phyloP scores from a whole-genome alignment of 2,888 invertebrate genomes.

The Chironomus tentans region DNA sequence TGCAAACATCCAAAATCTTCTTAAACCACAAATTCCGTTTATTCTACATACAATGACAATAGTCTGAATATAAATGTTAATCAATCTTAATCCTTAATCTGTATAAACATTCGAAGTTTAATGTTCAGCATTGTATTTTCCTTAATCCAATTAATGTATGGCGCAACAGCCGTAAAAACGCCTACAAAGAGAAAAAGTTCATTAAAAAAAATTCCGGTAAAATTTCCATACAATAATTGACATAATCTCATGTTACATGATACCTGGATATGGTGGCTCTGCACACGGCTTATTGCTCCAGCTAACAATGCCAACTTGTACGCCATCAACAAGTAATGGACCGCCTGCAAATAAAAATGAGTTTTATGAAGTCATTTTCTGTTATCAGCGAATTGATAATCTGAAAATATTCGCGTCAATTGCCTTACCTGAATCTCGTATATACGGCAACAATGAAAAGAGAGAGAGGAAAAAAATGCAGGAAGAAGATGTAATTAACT shows the following conservation, averaged over 20 bases:
- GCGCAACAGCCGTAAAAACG: constrained; percentile 32
- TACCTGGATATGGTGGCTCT: constrained; percentile 31
- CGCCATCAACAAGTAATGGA: constrained; percentile 32
- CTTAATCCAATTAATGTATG: constrained; percentile 34
- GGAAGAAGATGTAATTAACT: neutral
- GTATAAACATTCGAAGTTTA: neutral
- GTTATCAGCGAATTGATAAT: neutral
- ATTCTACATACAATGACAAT: neutral
- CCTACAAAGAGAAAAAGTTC: constrained; percentile 29
- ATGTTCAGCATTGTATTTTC: constrained; percentile 4
- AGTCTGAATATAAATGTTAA: neutral
- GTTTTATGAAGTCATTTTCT: neutral
- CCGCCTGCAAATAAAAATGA: constrained; percentile 30
- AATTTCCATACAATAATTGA: neutral
- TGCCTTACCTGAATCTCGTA: constrained; percentile 17
- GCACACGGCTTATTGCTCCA: constrained; percentile 34
- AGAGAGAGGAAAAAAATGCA: neutral
- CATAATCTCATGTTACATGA: neutral
- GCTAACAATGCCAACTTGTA: constrained; percentile 33
- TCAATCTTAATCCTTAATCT: neutral
- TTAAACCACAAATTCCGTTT: neutral
- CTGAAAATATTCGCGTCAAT: too few relatives aligned
- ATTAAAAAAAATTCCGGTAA: neutral
- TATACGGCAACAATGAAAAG: neutral
- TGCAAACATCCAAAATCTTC: too few relatives aligned